Evolutionary conservation across 2,113 vertebrate genomes (phyloP).

Genomic region (Myodes glareolus): DNA sequence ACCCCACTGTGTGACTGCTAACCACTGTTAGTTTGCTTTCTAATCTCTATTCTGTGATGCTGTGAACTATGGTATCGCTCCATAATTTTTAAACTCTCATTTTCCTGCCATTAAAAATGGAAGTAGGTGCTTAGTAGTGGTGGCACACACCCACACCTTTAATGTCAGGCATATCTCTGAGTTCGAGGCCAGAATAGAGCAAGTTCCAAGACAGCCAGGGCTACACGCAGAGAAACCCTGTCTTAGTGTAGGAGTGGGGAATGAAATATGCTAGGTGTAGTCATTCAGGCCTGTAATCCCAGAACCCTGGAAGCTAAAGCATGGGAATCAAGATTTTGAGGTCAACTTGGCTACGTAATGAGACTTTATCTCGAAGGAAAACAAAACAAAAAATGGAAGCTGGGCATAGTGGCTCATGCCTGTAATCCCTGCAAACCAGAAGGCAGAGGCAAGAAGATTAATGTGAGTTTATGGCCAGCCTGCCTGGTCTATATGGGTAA

Average conservation of each 20-base stretch:
- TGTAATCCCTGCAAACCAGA: background rate
- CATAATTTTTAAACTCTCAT: background rate
- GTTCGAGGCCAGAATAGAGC: background rate
- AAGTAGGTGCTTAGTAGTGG: background rate
- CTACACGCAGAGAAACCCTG: background rate
- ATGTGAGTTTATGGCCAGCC: background rate
- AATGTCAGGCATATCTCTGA: background rate
- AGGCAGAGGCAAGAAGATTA: background rate
- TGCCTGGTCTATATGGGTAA: background rate
- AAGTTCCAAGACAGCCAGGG: background rate
- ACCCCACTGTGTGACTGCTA: fast-evolving
- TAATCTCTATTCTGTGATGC: background rate
- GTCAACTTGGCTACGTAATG: background rate
- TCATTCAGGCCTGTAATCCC: too few species aligned
- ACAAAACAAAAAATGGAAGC: background rate
- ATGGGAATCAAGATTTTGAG: background rate
- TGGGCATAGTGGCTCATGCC: background rate
- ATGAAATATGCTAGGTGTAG: background rate
- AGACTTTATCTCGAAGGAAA: background rate
- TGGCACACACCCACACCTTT: background rate
- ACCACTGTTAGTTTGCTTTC: background rate
- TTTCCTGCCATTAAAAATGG: conserved; percentile 20
- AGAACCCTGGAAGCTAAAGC: background rate
- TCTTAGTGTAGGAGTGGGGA: background rate
- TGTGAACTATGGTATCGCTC: background rate